A percentile compares a stretch with the other conserved stretches of the same genome.
Conservation (phyloP, 2,888 invertebrate species). For the Drosophila dives region DNA sequence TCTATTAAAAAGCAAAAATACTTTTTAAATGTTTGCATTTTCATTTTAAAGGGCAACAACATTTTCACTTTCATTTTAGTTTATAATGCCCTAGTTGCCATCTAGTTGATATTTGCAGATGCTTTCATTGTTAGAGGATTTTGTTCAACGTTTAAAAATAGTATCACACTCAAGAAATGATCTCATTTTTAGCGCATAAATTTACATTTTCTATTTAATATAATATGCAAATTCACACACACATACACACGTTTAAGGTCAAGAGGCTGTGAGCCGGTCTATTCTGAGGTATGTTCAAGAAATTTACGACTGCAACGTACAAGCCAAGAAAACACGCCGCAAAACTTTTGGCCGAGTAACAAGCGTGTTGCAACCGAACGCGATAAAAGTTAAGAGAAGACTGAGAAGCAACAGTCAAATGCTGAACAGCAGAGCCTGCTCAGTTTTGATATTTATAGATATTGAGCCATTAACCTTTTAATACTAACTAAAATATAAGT, state of each 20-base stretch:
- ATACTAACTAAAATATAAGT: not conserved
- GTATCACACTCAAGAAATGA: conserved; percentile 54
- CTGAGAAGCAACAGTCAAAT: conserved; percentile 38
- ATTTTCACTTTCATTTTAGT: conserved; percentile 42
- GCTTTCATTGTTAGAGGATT: conserved; percentile 15
- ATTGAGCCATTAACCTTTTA: not conserved
- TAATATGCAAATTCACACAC: conserved; percentile 64
- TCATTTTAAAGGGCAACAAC: not conserved
- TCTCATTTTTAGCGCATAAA: conserved; percentile 71
- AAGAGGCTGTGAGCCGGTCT: conserved; percentile 50
- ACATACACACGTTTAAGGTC: conserved; percentile 57
- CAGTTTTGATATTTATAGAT: conserved; percentile 8
- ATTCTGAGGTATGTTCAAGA: conserved; percentile 48
- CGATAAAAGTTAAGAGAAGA: conserved; percentile 54
- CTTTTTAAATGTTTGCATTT: conserved; percentile 14
- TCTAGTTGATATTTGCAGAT: conserved; percentile 27
- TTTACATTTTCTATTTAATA: conserved; percentile 51
- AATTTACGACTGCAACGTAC: conserved; percentile 36
- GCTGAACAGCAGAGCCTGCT: conserved; percentile 25
- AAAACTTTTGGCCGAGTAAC: conserved; percentile 24
- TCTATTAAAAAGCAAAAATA: not conserved
- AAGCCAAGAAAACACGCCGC: conserved; percentile 45
- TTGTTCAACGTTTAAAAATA: conserved; percentile 56
- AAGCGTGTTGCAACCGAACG: conserved; percentile 40
- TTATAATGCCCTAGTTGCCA: conserved; percentile 6